Percentiles rank a stretch among this genome's conserved stretches.
Evolutionary conservation across 2,797 vertebrate genomes (phyloP).

Genomic region (Gallinago solitaria): DNA sequence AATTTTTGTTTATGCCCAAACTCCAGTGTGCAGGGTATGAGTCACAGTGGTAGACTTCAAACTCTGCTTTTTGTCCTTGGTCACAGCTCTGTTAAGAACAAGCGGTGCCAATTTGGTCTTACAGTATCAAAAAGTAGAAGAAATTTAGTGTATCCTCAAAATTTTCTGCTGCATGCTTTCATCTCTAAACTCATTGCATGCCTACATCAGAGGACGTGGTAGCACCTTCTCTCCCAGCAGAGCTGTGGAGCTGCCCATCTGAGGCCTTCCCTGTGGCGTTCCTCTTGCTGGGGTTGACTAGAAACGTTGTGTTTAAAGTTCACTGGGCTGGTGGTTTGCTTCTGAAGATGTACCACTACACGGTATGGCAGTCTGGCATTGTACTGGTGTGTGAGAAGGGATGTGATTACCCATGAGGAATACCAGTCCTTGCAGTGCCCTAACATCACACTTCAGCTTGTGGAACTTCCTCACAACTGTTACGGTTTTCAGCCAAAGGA

Average conservation of each 20-base stretch:
- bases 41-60: background rate
- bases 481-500: background rate
- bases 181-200: background rate
- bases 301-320: background rate
- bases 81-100: background rate
- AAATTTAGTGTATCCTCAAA: background rate
- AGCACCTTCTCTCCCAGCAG: background rate
- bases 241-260: background rate
- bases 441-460: background rate
- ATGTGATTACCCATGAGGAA: background rate
- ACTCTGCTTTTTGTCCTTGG: background rate
- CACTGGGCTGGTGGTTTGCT: background rate
- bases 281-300: background rate
- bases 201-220: background rate
- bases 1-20: background rate
- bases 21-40: background rate
- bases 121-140: background rate
- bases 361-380: background rate
- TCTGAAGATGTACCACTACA: background rate
- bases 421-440: background rate
- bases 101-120: background rate
- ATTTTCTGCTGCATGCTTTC: background rate
- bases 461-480: background rate
- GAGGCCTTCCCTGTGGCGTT: background rate
- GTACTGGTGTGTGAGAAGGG: background rate